phyloP scores from a whole-genome alignment of 2,113 vertebrate genomes.

The Clarias batrachus region DNA sequence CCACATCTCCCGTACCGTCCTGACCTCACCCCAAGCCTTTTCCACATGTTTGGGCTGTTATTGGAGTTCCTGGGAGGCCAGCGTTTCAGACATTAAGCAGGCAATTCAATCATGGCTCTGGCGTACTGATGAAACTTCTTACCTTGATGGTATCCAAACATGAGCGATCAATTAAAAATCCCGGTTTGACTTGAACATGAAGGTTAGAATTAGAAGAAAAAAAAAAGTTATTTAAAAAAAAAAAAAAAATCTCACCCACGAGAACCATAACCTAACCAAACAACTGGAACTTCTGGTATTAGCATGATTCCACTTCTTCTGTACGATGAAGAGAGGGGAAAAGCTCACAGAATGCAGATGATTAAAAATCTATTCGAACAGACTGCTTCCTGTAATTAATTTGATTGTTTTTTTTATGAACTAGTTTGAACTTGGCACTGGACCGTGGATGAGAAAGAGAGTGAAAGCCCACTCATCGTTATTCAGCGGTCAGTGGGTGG shows the following conservation, averaged over 20 bases:
- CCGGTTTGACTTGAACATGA: no score
- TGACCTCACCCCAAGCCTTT: no score
- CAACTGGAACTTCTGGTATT: not conserved
- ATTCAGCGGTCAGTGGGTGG: slow-evolving; percentile 8
- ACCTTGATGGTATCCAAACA: no score
- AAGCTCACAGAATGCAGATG: not conserved
- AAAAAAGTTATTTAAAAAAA: no score
- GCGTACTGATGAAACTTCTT: no score
- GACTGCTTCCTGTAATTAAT: not conserved
- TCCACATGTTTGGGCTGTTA: no score
- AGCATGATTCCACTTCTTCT: not conserved
- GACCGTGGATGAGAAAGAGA: not conserved
- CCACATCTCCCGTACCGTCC: no score
- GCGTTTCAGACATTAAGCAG: no score
- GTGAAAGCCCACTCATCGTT: not conserved
- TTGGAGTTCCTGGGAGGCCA: no score
- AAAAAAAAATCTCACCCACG: not conserved
- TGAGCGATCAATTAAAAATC: no score
- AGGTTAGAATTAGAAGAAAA: no score
- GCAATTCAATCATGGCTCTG: no score
- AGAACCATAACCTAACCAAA: not conserved
- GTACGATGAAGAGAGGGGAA: not conserved
- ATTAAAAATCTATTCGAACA: not conserved
- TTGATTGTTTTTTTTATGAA: not conserved
- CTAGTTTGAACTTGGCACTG: not conserved